Evolutionary conservation across 1,140 invertebrate genomes (phyloP).

Genomic region (Calliphora vicina): DNA sequence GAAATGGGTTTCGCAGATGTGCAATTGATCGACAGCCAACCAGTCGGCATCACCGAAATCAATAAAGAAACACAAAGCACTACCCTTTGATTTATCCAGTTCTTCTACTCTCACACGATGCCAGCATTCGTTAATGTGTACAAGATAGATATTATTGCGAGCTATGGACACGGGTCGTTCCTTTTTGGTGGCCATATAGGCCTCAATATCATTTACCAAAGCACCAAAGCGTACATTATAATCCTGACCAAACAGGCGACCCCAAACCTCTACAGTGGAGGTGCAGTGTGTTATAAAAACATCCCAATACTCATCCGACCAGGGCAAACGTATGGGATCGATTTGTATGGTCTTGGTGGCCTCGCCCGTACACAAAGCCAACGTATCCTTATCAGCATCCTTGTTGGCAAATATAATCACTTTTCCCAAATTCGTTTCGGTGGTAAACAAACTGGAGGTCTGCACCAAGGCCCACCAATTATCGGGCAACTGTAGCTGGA

Average conservation of each 20-base stretch:
- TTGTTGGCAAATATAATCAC: conserved; percentile 55
- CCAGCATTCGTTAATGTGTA: conserved; percentile 54
- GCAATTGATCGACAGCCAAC: conserved; percentile 46
- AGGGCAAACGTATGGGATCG: conserved; percentile 42
- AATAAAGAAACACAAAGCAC: conserved; percentile 55
- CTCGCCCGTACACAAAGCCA: not conserved
- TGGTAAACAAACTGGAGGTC: conserved; percentile 47
- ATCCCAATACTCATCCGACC: conserved; percentile 50
- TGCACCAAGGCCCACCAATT: conserved; percentile 53
- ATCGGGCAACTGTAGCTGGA: conserved; percentile 50
- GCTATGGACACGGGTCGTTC: conserved; percentile 35
- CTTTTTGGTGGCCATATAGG: conserved; percentile 45
- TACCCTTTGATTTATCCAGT: conserved; percentile 44
- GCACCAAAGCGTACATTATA: conserved; percentile 52
- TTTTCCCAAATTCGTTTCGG: conserved; percentile 46
- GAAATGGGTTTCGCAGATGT: conserved; percentile 48
- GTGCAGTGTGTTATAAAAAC: conserved; percentile 56
- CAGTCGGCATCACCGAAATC: conserved; percentile 57
- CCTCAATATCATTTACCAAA: conserved; percentile 51
- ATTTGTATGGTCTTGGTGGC: conserved; percentile 33
- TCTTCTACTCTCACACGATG: conserved; percentile 56
- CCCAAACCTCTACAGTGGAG: conserved; percentile 58
- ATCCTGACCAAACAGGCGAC: conserved; percentile 50
- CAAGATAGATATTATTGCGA: conserved; percentile 49
- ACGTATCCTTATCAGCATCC: conserved; percentile 35